Evolutionary conservation across 2,888 invertebrate species (phyloP), one percentile per base, ranked within the genome.

Genomic region (Pseudeuparius sepicola): DNA sequence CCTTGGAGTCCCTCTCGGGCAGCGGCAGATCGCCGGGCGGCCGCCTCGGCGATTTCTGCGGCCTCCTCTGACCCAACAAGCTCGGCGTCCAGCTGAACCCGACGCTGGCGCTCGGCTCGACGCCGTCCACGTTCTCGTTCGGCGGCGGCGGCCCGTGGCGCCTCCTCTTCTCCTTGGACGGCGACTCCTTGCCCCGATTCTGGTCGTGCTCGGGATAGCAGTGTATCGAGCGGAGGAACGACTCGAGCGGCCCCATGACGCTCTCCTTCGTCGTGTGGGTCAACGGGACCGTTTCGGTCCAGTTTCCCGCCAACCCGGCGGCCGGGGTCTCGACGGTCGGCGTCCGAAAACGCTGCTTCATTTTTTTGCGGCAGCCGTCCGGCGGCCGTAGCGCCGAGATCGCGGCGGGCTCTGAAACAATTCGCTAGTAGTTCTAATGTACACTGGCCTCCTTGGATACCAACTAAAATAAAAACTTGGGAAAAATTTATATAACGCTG

Each of bases 1-100:
- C 39, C 17, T 39, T 52, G 6, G 46, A 42, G 28, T 61, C 61
- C 40, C 56, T 60, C 45, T 61, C 61, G 14, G 60, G 61, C 31
- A 51, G 47, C 25, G 51, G 42, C 27, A 50, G 42, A 41, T 58
- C 56, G 28, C 46, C 44, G 4, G 39, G 30, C 16, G 45, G 43
- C 15, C 41, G 39, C 35, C 53, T 52, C 29, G 47, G 45, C 7
- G 48, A 40, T 34, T 54, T 56, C 5, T 33, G 41, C 4, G 50
- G 42, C 26, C 56, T 48, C 26, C 59, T 39, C 37, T 58, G 57
- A 24, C 45, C 53, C 35, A 61, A 42, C 24, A 60, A 47, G 3
- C 61, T 59, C 4, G 61, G 61, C 4, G 61, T 60, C 62, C 62
- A 63, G 45, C 59, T 61, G 45, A 60, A 62, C 17, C 53, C 55